phyloP scores from a whole-genome alignment of 2,888 invertebrate species.

The Alviniconcha strummeri region DNA sequence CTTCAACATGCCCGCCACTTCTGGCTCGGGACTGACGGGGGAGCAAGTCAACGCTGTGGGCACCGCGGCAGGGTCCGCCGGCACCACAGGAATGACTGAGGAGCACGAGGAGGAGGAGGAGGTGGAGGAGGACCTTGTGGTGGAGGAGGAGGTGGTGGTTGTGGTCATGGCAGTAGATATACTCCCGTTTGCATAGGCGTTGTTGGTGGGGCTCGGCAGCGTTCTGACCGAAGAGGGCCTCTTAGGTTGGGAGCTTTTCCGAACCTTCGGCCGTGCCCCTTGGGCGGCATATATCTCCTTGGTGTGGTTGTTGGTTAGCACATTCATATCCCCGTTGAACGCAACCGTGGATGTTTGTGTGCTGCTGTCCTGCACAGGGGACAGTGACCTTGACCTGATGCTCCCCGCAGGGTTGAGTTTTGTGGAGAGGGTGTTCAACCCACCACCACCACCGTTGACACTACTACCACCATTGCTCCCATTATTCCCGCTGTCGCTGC shows the following conservation, averaged over 20 bases:
- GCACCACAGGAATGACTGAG: neutral
- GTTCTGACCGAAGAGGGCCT: slow-evolving; percentile 30
- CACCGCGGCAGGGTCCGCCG: slow-evolving; percentile 5
- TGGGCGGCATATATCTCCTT: slow-evolving; percentile 39
- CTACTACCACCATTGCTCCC: neutral
- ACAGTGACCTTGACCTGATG: slow-evolving; percentile 38
- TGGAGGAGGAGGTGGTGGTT: neutral
- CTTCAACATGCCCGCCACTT: slow-evolving; percentile 37
- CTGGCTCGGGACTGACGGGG: slow-evolving; percentile 34
- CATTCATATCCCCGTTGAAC: slow-evolving; percentile 30
- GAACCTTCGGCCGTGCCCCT: slow-evolving; percentile 46
- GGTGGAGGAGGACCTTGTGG: neutral
- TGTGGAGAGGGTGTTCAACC: neutral
- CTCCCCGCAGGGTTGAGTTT: slow-evolving; percentile 37
- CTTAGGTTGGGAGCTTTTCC: slow-evolving; percentile 26
- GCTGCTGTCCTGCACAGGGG: slow-evolving; percentile 40
- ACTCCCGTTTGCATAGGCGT: slow-evolving; percentile 24
- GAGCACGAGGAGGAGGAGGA: neutral
- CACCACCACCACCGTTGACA: neutral
- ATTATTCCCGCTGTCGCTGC: neutral
- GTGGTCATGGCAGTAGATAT: neutral
- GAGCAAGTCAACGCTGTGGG: slow-evolving; percentile 20
- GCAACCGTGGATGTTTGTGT: slow-evolving; percentile 37
- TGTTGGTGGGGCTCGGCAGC: slow-evolving; percentile 8
- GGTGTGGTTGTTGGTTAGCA: slow-evolving; percentile 24